Evolutionary conservation across 2,888 invertebrate genomes (phyloP).

Genomic region (Dendrolimus houi): DNA sequence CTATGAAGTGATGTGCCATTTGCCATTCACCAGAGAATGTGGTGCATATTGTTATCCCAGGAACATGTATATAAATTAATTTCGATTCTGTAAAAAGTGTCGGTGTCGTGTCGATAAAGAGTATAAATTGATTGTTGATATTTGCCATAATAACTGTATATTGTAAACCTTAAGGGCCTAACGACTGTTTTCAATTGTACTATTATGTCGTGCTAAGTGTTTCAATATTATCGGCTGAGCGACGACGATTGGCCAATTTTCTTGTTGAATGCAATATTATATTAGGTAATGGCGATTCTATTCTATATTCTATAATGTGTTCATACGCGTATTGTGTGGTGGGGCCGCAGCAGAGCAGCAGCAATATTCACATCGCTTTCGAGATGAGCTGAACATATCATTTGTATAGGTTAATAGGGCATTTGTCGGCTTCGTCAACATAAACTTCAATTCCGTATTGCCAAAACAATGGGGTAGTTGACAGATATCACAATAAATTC

Average conservation of each 20-base stretch:
- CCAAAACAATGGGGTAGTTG: too few relatives aligned
- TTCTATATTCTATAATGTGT: slow-evolving; percentile 32
- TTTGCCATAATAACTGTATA: slow-evolving; percentile 74
- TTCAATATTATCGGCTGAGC: slow-evolving; percentile 34
- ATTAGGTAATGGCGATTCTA: slow-evolving; percentile 36
- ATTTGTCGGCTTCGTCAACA: too few relatives aligned
- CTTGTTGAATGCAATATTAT: slow-evolving; percentile 36
- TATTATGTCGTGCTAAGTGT: slow-evolving; percentile 54
- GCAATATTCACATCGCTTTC: slow-evolving; percentile 28
- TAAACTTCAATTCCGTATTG: slow-evolving; percentile 14
- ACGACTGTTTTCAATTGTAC: slow-evolving; percentile 68
- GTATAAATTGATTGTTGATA: slow-evolving; percentile 69
- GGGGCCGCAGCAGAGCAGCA: slow-evolving; percentile 16
- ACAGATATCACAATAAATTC: too few relatives aligned
- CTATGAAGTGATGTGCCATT: slow-evolving; percentile 25
- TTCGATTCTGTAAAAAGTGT: slow-evolving; percentile 61
- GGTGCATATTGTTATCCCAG: slow-evolving; percentile 45
- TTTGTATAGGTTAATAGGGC: slow-evolving; percentile 12
- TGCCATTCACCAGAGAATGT: slow-evolving; percentile 39
- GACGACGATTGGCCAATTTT: slow-evolving; percentile 30
- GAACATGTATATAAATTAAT: slow-evolving; percentile 45
- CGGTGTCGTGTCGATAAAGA: slow-evolving; percentile 56
- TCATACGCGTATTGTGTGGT: slow-evolving; percentile 32
- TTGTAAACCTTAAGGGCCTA: slow-evolving; percentile 69
- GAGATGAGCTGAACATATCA: not conserved